Evolutionary conservation across 2,113 vertebrate species (phyloP).

Genomic region (Isurus oxyrinchus): DNA sequence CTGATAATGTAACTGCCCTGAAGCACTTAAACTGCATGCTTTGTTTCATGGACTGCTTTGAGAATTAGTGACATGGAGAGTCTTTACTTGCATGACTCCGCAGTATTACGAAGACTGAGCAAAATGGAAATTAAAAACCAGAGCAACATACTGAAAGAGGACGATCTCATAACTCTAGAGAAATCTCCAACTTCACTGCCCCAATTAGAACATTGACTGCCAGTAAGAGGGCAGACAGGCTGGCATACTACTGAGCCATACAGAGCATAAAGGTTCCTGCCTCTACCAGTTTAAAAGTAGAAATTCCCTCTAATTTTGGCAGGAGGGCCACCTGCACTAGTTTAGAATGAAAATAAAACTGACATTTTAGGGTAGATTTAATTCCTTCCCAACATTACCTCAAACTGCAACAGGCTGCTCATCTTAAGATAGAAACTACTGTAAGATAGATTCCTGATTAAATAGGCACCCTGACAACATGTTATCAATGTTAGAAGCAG

Average conservation of each 20-base stretch:
- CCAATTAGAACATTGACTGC: neutral
- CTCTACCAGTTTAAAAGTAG: neutral
- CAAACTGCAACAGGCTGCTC: neutral
- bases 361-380: neutral
- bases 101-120: neutral
- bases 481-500: neutral
- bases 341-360: neutral
- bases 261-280: neutral
- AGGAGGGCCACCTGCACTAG: neutral
- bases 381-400: neutral
- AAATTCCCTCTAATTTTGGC: neutral
- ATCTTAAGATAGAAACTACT: neutral
- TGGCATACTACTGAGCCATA: neutral
- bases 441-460: neutral
- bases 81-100: neutral
- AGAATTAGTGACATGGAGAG: neutral
- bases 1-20: neutral
- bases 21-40: neutral
- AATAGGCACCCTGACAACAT: neutral
- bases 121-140: neutral
- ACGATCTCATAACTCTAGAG: neutral
- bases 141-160: neutral
- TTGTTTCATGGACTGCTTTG: neutral
- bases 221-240: too few relatives aligned
- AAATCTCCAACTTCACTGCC: neutral